Percentiles rank a stretch among this genome's conserved stretches.
Conservation (phyloP, 2,888 invertebrate species). For the Syrista parreyssii region DNA sequence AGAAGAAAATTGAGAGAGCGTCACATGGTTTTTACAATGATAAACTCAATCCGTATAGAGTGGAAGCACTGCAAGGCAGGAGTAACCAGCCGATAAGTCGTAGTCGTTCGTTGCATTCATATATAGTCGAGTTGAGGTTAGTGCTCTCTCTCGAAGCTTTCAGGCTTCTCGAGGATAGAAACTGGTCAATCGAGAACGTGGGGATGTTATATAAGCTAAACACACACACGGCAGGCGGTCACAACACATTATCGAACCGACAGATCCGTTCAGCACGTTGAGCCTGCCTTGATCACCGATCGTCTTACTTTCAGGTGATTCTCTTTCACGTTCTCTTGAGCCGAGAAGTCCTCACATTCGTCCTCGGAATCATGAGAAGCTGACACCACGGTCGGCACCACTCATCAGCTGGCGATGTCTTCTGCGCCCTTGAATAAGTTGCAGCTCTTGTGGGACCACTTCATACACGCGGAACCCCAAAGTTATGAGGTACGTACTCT, state of each 20-base stretch:
- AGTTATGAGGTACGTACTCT: conserved; percentile 70
- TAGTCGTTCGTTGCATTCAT: not conserved
- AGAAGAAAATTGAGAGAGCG: not conserved
- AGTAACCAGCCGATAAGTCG: not conserved
- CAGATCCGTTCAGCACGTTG: not conserved
- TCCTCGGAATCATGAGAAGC: not conserved
- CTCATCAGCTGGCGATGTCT: conserved; percentile 39
- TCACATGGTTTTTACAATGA: not conserved
- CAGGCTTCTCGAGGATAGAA: conserved; percentile 43
- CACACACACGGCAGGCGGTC: conserved; percentile 16
- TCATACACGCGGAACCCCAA: conserved; percentile 73
- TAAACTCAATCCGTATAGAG: not conserved
- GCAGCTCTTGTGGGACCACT: conserved; percentile 72
- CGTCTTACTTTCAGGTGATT: not conserved
- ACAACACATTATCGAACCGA: conserved; percentile 13
- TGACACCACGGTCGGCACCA: not conserved
- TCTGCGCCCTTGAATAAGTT: conserved; percentile 49
- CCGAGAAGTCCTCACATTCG: not conserved
- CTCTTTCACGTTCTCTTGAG: not conserved
- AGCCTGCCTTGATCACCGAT: not conserved
- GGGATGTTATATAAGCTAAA: conserved; percentile 43
- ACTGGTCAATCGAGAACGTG: conserved; percentile 34
- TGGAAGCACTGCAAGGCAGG: not conserved
- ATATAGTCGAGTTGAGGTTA: conserved; percentile 26
- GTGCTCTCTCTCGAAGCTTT: conserved; percentile 32